Percentiles rank a stretch among this genome's conserved stretches.
These are phyloP conservation scores for Phengaris arion DNA, from an alignment of 2,888 invertebrate genomes.

Conservation along the genomic window DNA sequence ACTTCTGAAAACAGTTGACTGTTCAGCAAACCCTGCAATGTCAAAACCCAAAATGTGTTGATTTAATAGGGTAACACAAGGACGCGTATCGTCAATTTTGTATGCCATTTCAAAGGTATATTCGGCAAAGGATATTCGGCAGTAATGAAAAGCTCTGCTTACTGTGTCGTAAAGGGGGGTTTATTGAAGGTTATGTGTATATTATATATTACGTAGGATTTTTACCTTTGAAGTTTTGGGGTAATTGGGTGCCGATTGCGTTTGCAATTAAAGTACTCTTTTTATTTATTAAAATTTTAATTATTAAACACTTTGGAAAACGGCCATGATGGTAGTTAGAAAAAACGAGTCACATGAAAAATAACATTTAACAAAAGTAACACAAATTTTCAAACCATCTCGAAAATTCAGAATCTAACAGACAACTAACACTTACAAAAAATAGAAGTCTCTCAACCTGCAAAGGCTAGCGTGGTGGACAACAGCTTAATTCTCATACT, in stretches of 20 bases:
- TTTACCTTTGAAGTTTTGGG: background rate
- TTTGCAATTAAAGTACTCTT: background rate
- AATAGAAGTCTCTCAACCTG: too few relatives aligned
- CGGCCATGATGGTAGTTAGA: too few relatives aligned
- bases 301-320: too few relatives aligned
- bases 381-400: too few relatives aligned
- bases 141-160: constrained; percentile 2
- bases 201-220: background rate
- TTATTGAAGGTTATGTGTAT: constrained; percentile 7
- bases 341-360: too few relatives aligned
- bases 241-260: background rate
- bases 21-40: background rate
- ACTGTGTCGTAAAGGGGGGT: background rate
- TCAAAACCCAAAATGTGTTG: background rate
- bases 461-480: too few relatives aligned
- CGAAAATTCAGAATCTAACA: too few relatives aligned
- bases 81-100: constrained; percentile 20
- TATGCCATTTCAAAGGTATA: constrained; percentile 24
- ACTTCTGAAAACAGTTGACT: background rate
- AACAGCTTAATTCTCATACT: too few relatives aligned
- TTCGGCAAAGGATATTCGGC: constrained; percentile 9
- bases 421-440: too few relatives aligned
- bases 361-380: too few relatives aligned
- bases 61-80: background rate
- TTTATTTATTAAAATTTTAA: too few relatives aligned